These are phyloP conservation scores for Sus cebifrons DNA, from an alignment of 2,797 vertebrate genomes.

Conservation along the genomic window DNA sequence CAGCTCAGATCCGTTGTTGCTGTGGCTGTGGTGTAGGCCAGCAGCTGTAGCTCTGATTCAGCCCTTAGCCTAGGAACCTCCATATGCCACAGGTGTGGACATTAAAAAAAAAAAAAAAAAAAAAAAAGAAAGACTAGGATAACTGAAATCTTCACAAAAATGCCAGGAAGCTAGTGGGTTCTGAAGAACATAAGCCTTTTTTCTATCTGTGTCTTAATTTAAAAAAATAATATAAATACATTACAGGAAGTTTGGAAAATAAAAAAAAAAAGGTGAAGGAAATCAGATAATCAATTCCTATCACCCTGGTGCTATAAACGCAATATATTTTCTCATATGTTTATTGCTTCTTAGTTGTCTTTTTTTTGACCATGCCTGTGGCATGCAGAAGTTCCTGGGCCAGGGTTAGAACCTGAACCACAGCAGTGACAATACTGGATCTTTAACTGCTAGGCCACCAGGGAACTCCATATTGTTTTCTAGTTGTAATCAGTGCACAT, in stretches of 20 bases:
- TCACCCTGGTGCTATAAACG: background rate
- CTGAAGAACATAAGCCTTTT: background rate
- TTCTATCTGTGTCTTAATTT: background rate
- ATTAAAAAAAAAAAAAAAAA: too few species aligned
- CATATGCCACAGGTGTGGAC: too few species aligned
- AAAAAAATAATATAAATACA: background rate
- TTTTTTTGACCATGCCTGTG: too few species aligned
- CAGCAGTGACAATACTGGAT: too few species aligned
- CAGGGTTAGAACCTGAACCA: too few species aligned
- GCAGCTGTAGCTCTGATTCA: too few species aligned
- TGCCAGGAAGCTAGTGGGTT: constrained; percentile 12
- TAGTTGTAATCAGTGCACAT: background rate
- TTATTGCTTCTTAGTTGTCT: background rate
- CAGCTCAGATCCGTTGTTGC: too few species aligned
- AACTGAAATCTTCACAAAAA: constrained; percentile 49
- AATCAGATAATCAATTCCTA: background rate
- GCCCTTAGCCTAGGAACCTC: too few species aligned
- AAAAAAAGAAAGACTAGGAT: background rate
- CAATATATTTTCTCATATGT: background rate
- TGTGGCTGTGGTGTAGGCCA: too few species aligned
- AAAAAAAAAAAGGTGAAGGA: background rate
- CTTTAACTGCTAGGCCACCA: too few species aligned
- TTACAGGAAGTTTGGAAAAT: background rate
- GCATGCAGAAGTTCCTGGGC: too few species aligned
- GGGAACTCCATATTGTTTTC: background rate